phyloP scores from a whole-genome alignment of 2,888 invertebrate species.

The Matsumyia berberina region DNA sequence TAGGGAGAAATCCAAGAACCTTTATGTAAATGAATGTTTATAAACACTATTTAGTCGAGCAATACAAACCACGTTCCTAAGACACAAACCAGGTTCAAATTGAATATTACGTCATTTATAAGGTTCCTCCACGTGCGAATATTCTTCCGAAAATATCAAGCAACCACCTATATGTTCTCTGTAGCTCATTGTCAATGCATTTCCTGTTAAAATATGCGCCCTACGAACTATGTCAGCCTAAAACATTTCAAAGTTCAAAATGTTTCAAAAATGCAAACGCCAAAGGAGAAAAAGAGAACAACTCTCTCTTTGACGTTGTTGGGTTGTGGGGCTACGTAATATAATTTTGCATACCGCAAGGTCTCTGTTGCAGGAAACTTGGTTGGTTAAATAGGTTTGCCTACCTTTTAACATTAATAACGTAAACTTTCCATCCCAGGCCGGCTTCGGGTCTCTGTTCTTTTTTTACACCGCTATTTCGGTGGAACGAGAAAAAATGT shows the following conservation, averaged over 20 bases:
- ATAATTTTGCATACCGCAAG: constrained; percentile 12
- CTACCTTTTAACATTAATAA: constrained; percentile 49
- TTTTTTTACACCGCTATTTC: not conserved
- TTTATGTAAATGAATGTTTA: too few relatives aligned
- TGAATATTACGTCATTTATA: too few relatives aligned
- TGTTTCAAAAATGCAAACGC: not conserved
- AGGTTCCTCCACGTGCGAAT: too few relatives aligned
- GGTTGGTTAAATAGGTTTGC: constrained; percentile 37
- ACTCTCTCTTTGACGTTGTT: not conserved
- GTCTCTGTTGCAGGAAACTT: constrained; percentile 5
- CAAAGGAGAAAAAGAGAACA: not conserved
- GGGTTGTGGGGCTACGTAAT: not conserved
- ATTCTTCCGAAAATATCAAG: not conserved
- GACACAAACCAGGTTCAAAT: too few relatives aligned
- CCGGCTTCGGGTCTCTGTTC: not conserved
- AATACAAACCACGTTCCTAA: too few relatives aligned
- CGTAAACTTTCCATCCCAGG: constrained; percentile 28
- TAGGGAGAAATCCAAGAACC: too few relatives aligned
- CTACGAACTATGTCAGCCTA: not conserved
- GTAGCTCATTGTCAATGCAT: constrained; percentile 16
- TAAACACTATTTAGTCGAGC: too few relatives aligned
- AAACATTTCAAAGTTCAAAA: constrained; percentile 3
- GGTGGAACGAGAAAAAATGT: constrained; percentile 11
- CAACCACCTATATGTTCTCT: not conserved
- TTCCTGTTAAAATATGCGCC: constrained; percentile 6